Evolutionary conservation across 2,797 vertebrate genomes (phyloP), one percentile per base, ranked within the genome.

Genomic region (Melanotaenia pygmaea): DNA sequence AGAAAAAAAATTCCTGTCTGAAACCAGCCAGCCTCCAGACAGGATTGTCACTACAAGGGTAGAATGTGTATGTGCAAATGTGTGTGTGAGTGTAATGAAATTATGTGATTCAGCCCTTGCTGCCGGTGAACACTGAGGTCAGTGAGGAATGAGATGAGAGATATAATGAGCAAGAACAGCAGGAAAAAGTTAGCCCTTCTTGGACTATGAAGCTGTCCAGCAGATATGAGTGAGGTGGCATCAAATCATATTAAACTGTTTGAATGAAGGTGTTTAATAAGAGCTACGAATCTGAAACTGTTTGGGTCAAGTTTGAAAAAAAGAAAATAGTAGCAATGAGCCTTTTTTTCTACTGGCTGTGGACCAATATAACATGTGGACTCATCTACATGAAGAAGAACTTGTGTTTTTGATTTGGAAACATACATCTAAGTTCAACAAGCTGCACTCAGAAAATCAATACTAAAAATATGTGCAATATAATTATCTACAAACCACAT

Each of bases 241-340:
- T 43, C 40, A 43, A 16, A 43, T 40, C 13, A 43, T 14, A 43
- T 6, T 43, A 12, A 68, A 58, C 32, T 45, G 45, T 59, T 26
- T 64, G 16, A 43, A 38, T 65, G 7, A 65, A 34, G 28, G 56
- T 61, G 59, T 77, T 79, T 64, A 65, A n/a, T 66, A 45, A 62
- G 57, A 69, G 53, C 26, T 24, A 6, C 14, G 38, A 67, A 64
- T 56, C 18, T 64, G 8, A 45, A 60, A 61, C 28, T 65, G 61
- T 84, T 30, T 47, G 62, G 54, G 65, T 67, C n/a, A 38, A 67
- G 53, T 57, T 47, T 60, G 12, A 3, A 14, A 40, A 34, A 28
- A 28, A 28, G 26, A 37, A 59, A 34, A 12, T 3, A 53, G 34
- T 12, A 50, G 22, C 16, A 8, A 14, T 37, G 30, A 22, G 32